Evolutionary conservation across 2,888 invertebrate genomes (phyloP), one percentile per base, ranked within the genome.

Genomic region (Drosophila nigricruria): DNA sequence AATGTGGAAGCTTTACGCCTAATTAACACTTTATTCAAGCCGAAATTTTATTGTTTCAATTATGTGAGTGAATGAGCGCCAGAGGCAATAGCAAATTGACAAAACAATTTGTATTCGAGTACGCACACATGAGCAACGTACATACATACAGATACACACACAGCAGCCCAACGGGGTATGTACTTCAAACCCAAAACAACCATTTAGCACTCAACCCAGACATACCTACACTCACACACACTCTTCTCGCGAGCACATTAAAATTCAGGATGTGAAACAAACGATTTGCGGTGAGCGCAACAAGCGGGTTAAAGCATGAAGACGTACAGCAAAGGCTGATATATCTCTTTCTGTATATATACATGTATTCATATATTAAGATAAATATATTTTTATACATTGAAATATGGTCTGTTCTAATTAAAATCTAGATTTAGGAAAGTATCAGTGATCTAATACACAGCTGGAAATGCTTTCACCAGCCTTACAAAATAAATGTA

Each of bases 1-100:
- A 52, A 69, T 61, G 65, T 64, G 67, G 50, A 70, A 71, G 76
- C 74, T 82, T 85, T 90, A 86, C 84, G 88, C 84, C 81, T 74
- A 89, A 90, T 88, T 89, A 88, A 84, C 88, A 90, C 90, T 87
- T 87, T 81, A 77, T 79, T 76, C 74, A 73, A 69, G 72, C 68
- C 69, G 56, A 56, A 79, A 79, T 88, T 87, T 89, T 87, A 89
- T 90, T 88, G 87, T 82, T 78, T 77, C 76, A 76, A 81, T 81
- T 86, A 83, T 76, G 82, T 81, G 79, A 68, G 70, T 70, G 72
- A 67, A 65, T 72, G 62, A 60, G 70, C 64, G 62, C 60, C 60
- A 54, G 54, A 73, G 43, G 64, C 60, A 58, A 43, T 56, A 70
- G 49, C 85, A 82, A 68, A 63, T 75, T 79, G 68, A 62, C 70